Percentiles rank a stretch among this genome's conserved stretches.
phyloP scores from a whole-genome alignment of 2,888 invertebrate species.

The Dioctria rufipes region DNA sequence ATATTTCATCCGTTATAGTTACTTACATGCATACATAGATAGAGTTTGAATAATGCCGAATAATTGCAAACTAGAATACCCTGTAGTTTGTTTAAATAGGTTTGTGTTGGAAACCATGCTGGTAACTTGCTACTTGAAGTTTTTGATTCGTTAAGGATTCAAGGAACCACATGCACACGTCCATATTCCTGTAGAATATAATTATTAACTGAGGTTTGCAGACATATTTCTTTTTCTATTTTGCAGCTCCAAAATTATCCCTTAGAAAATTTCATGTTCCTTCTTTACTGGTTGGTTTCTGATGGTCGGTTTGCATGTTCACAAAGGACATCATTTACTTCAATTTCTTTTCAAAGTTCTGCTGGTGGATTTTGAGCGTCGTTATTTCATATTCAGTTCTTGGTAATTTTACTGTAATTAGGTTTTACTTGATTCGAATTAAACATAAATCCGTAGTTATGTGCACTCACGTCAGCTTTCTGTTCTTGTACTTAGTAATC shows the following conservation, averaged over 20 bases:
- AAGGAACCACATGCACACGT: constrained; percentile 27
- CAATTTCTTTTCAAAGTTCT: constrained; percentile 22
- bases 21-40: too few species aligned
- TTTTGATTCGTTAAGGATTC: neutral
- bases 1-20: too few species aligned
- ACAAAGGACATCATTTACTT: constrained; percentile 9
- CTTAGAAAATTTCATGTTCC: neutral
- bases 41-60: constrained; percentile 14
- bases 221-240: constrained; percentile 31
- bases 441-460: neutral
- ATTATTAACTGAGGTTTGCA: constrained; percentile 7
- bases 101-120: constrained; percentile 14
- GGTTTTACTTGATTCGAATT: constrained; percentile 12
- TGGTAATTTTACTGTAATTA: constrained; percentile 38
- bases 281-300: neutral
- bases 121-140: constrained; percentile 20
- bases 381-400: constrained; percentile 1
- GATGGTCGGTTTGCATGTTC: constrained; percentile 31
- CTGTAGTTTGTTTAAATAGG: constrained; percentile 31
- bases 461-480: neutral
- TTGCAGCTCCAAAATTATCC: constrained; percentile 19
- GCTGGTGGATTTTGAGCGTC: constrained; percentile 2
- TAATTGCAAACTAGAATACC: constrained; percentile 27
- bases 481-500: neutral
- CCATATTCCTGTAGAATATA: constrained; percentile 1